Conservation (phyloP, 2,888 invertebrate genomes). For the Ypsolopha sequella region DNA sequence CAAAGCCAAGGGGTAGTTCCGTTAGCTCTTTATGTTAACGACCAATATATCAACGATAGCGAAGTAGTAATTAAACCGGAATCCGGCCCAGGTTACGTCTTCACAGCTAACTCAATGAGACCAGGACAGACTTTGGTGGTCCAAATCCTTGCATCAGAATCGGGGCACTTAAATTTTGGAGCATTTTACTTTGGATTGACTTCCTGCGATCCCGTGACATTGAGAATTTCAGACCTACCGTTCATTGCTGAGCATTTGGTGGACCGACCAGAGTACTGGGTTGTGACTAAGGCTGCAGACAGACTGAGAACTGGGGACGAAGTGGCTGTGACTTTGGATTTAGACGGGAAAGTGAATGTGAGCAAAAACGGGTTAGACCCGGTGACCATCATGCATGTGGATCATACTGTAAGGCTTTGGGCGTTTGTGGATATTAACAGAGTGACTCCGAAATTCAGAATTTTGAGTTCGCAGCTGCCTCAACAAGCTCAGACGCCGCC, state of each 20-base stretch:
- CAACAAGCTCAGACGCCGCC: constrained; percentile 49
- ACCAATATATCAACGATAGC: constrained; percentile 81
- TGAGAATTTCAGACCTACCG: constrained; percentile 83
- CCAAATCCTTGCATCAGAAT: constrained; percentile 87
- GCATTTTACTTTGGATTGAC: constrained; percentile 94
- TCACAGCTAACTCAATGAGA: constrained; percentile 88
- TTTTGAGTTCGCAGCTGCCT: constrained; percentile 40
- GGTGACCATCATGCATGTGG: constrained; percentile 93
- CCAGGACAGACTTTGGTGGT: constrained; percentile 91
- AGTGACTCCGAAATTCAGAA: constrained; percentile 87
- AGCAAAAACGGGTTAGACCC: constrained; percentile 86
- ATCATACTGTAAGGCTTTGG: constrained; percentile 93
- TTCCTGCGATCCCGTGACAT: constrained; percentile 89
- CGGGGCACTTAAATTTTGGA: constrained; percentile 90
- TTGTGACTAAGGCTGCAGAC: constrained; percentile 91
- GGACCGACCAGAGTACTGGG: constrained; percentile 98
- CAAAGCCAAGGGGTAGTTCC: constrained; percentile 74
- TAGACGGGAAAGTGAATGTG: constrained; percentile 83
- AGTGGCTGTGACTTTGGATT: constrained; percentile 83
- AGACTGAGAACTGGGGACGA: constrained; percentile 89
- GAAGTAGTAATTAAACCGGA: constrained; percentile 88
- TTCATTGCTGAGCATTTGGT: constrained; percentile 92
- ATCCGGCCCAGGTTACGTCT: constrained; percentile 96
- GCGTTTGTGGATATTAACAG: constrained; percentile 97
- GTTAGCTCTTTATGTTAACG: constrained; percentile 82